Conservation (phyloP, 2,888 invertebrate species). For the Entomobrya proxima region DNA sequence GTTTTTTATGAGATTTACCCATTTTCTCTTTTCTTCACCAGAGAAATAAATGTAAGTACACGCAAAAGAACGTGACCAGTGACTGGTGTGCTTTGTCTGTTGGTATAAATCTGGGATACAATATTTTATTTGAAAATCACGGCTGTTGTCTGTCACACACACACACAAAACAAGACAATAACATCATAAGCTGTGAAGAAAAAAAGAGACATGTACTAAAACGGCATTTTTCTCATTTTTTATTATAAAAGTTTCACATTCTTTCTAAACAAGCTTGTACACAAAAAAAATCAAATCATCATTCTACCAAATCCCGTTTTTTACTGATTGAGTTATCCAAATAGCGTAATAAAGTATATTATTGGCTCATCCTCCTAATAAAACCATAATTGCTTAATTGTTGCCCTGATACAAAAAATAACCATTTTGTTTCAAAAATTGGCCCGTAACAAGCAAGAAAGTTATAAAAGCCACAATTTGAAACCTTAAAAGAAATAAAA, state of each 20-base stretch:
- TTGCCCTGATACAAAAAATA: too few species aligned
- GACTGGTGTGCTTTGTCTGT: background rate
- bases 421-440: too few species aligned
- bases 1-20: background rate
- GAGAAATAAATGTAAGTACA: background rate
- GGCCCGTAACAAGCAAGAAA: too few species aligned
- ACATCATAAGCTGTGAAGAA: too few species aligned
- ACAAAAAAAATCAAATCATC: background rate
- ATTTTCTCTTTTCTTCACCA: background rate
- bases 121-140: background rate
- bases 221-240: background rate
- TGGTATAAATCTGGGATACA: background rate
- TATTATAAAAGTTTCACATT: background rate
- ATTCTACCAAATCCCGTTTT: background rate
- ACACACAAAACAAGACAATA: too few species aligned
- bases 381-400: too few species aligned
- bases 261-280: background rate
- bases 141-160: background rate
- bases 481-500: too few species aligned
- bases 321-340: slow-evolving; percentile 31
- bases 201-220: background rate
- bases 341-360: background rate
- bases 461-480: too few species aligned
- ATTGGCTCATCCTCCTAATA: too few species aligned
- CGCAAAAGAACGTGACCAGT: background rate